These are phyloP conservation scores for Heliconius sara DNA, from an alignment of 2,888 invertebrate species.

Conservation along the genomic window DNA sequence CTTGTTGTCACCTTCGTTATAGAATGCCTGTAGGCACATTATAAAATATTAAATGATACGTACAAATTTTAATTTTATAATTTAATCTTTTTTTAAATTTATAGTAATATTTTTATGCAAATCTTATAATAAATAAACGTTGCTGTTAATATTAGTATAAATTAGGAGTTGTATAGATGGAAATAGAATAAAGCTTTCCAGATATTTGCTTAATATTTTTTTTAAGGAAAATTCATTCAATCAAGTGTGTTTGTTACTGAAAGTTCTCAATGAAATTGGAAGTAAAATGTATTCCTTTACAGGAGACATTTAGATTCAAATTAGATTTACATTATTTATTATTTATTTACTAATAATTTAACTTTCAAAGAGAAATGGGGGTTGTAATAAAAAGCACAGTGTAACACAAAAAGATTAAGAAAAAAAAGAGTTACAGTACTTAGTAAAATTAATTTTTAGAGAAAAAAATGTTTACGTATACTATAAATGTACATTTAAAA, in stretches of 20 bases:
- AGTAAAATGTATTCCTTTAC: neutral
- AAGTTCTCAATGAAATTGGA: neutral
- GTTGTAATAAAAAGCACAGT: no score
- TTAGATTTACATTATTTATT: neutral
- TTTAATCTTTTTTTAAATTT: neutral
- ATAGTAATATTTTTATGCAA: neutral
- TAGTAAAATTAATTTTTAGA: no score
- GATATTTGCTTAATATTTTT: neutral
- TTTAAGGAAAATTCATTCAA: neutral
- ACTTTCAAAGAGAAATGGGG: no score
- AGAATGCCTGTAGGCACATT: conserved; percentile 16
- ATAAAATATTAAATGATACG: conserved; percentile 2
- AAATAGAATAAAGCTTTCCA: neutral
- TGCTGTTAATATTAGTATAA: neutral
- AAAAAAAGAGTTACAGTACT: no score
- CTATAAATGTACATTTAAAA: neutral
- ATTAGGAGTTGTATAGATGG: neutral
- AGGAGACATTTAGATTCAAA: neutral
- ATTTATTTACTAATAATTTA: neutral
- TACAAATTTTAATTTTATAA: neutral
- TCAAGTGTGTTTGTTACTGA: neutral
- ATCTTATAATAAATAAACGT: neutral
- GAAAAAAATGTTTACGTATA: no score
- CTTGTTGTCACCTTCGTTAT: conserved; percentile 44
- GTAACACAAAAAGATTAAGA: no score